phyloP scores from a whole-genome alignment of 1,140 invertebrate genomes.

The Yoshiicerus persimilis region DNA sequence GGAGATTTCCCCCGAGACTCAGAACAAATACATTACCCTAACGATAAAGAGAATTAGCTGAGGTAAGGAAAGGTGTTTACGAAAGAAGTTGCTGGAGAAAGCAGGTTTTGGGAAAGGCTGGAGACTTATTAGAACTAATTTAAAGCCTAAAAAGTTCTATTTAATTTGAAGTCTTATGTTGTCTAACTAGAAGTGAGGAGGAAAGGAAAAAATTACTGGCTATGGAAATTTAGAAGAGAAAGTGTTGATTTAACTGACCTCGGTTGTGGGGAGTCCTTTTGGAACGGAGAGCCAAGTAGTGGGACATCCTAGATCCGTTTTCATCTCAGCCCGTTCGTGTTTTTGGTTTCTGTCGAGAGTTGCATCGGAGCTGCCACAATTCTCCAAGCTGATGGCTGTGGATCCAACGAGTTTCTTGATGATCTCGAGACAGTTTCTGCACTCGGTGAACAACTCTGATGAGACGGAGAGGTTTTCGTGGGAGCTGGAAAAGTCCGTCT shows the following conservation, averaged over 20 bases:
- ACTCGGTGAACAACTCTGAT: constrained; percentile 46
- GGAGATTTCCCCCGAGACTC: constrained; percentile 24
- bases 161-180: background rate
- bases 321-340: background rate
- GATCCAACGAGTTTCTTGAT: constrained; percentile 44
- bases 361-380: background rate
- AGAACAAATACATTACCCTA: background rate
- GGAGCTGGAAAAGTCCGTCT: constrained; percentile 46
- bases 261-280: constrained; percentile 41
- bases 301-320: constrained; percentile 23
- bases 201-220: too few species aligned
- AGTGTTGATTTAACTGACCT: constrained; percentile 31
- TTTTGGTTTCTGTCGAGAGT: constrained; percentile 9
- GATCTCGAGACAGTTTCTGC: constrained; percentile 47
- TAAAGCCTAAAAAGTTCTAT: background rate
- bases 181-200: background rate
- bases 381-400: background rate
- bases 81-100: background rate
- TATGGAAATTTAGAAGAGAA: background rate
- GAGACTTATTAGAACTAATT: background rate
- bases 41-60: background rate
- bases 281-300: constrained; percentile 47
- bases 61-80: background rate
- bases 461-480: constrained; percentile 44
- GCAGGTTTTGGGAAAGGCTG: background rate